A percentile compares a stretch with the other conserved stretches of the same genome.
These are phyloP conservation scores for Alectura lathami DNA, from an alignment of 2,113 vertebrate species.

Conservation along the genomic window DNA sequence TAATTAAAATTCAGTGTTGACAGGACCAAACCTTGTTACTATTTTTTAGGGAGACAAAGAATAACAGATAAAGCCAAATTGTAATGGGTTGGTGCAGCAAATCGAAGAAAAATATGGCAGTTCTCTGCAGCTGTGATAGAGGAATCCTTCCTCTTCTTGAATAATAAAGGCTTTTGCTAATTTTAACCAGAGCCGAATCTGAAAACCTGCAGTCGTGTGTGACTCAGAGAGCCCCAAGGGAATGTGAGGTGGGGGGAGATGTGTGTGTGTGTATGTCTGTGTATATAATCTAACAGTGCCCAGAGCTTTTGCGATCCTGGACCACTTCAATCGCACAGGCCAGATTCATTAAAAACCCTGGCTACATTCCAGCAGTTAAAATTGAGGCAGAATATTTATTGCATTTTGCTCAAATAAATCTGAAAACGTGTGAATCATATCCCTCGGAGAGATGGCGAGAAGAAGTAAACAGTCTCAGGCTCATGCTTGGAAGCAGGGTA, in stretches of 20 bases:
- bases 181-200: slow-evolving; percentile 76
- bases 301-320: slow-evolving; percentile 79
- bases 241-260: slow-evolving; percentile 61
- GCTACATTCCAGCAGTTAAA: slow-evolving; percentile 97
- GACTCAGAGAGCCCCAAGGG: slow-evolving; percentile 75
- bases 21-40: slow-evolving; percentile 18
- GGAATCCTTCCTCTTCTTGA: slow-evolving; percentile 69
- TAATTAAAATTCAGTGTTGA: slow-evolving; percentile 45
- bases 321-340: slow-evolving; percentile 91
- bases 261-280: slow-evolving; percentile 6
- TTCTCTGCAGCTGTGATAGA: slow-evolving; percentile 64
- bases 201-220: slow-evolving; percentile 74
- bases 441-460: slow-evolving; percentile 84
- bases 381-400: slow-evolving; percentile 96
- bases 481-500: slow-evolving; percentile 34
- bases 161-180: slow-evolving; percentile 77
- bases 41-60: slow-evolving; percentile 69
- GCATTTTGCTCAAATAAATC: slow-evolving; percentile 99
- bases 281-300: slow-evolving; percentile 79
- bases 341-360: slow-evolving; percentile 99
- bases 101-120: slow-evolving; percentile 56
- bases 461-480: slow-evolving; percentile 77
- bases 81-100: slow-evolving; percentile 34
- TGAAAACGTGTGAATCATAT: slow-evolving; percentile 97
- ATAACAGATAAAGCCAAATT: slow-evolving; percentile 60